Evolutionary conservation across 2,888 invertebrate species (phyloP), one percentile per base, ranked within the genome.

Genomic region (Campaea margaritaria): DNA sequence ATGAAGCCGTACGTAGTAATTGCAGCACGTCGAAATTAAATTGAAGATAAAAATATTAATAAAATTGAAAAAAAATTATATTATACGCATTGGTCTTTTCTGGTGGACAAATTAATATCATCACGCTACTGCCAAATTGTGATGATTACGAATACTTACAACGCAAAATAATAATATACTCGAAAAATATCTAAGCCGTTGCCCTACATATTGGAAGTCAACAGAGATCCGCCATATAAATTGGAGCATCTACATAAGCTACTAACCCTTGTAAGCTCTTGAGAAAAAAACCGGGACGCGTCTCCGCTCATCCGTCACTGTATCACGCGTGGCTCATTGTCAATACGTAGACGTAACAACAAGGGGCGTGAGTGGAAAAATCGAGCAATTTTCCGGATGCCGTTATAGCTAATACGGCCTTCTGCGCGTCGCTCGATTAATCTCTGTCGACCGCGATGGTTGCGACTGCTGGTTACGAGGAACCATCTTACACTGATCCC

Each of bases 331-430:
- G 76, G 75, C 80, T 78, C 78, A 82, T 83, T 86, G 84, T 83
- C 85, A 83, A 81, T 83, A 83, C 82, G 78, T 76, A 81, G 80
- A 83, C 83, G 76, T 74, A 79, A 81, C 82, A 85, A 86, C 83
- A 82, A 82, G 82, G 80, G 83, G 82, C 72, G 82, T 79, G 77
- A 83, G 85, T 79, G 82, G 86, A 87, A 89, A 91, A 90, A 86
- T 88, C 84, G 82, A 76, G 83, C 86, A 86, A 87, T 89, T 89
- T 91, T 89, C 87, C 86, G 85, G 87, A 89, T 87, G 82, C 88
- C 87, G 85, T 85, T 88, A 86, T 84, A 88, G 86, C 85, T 88
- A 89, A 90, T 89, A 88, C 83, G 85, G 83, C 82, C 81, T 85
- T 85, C 83, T 76, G 79, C 82, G 81, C 81, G 78, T 78, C 78